phyloP scores from a whole-genome alignment of 2,888 invertebrate species.

The Anodontia alba region DNA sequence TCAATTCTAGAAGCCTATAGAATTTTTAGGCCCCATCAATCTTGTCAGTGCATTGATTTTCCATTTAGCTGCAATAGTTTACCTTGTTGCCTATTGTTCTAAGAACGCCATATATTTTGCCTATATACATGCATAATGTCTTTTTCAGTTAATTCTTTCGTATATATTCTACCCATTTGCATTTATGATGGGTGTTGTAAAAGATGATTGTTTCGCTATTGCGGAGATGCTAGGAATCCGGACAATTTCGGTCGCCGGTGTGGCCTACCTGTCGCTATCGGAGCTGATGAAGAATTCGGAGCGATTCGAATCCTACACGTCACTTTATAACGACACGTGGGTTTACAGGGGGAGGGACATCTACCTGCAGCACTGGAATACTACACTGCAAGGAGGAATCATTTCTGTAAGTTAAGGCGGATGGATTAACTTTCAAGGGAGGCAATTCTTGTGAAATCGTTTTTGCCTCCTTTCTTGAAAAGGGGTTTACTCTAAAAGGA shows the following conservation, averaged over 20 bases:
- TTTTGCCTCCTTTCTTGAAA: too few relatives aligned
- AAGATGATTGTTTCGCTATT: conserved; percentile 32
- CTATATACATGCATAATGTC: too few relatives aligned
- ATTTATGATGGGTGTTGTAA: conserved; percentile 50
- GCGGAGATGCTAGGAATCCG: conserved; percentile 43
- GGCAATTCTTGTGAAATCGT: too few relatives aligned
- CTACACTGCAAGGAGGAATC: conserved; percentile 57
- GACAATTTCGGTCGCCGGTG: conserved; percentile 19
- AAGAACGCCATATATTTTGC: too few relatives aligned
- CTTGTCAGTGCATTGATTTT: too few relatives aligned
- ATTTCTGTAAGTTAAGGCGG: conserved; percentile 58
- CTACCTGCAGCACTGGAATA: conserved; percentile 55
- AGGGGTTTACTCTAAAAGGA: too few relatives aligned
- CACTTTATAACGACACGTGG: conserved; percentile 53
- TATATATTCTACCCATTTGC: conserved; percentile 58
- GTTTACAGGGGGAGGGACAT: conserved; percentile 49
- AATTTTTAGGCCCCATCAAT: too few relatives aligned
- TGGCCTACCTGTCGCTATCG: conserved; percentile 46
- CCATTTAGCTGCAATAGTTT: too few relatives aligned
- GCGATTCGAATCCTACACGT: conserved; percentile 44
- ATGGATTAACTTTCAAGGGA: too few relatives aligned
- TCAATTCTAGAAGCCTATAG: too few relatives aligned
- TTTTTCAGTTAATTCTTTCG: conserved; percentile 40
- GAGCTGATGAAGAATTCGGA: conserved; percentile 39
- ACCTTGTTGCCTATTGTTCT: too few relatives aligned